These are phyloP conservation scores for Muscicapa comitata DNA, from an alignment of 2,797 vertebrate genomes.

Conservation along the genomic window DNA sequence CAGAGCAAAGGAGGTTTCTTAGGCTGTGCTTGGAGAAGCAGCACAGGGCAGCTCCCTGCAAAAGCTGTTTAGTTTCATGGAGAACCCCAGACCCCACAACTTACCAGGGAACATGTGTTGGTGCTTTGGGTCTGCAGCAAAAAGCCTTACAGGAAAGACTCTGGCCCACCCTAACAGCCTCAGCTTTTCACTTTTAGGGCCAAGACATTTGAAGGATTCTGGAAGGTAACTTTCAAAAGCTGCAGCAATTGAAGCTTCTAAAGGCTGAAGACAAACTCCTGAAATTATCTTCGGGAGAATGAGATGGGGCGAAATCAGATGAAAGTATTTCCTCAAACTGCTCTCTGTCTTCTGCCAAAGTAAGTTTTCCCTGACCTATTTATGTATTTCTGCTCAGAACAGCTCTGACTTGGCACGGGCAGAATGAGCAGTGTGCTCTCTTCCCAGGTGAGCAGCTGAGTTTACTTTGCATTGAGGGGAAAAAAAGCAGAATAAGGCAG, in stretches of 20 bases:
- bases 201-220: background rate
- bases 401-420: background rate
- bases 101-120: background rate
- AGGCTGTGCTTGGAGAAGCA: background rate
- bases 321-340: conserved; percentile 12
- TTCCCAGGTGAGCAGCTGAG: background rate
- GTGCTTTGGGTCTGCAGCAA: background rate
- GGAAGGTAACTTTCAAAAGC: background rate
- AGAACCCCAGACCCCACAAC: background rate
- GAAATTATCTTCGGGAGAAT: background rate
- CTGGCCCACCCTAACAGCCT: background rate
- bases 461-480: background rate
- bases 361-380: conserved; percentile 5
- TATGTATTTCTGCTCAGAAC: background rate
- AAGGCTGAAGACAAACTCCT: background rate
- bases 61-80: background rate
- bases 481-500: background rate
- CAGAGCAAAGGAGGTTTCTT: background rate
- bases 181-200: background rate
- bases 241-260: background rate
- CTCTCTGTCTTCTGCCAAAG: conserved; percentile 16
- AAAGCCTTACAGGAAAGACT: background rate
- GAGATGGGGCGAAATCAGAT: background rate
- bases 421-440: background rate
- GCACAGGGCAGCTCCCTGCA: background rate